Evolutionary conservation across 2,888 invertebrate species (phyloP).

Genomic region (Congeria kusceri): DNA sequence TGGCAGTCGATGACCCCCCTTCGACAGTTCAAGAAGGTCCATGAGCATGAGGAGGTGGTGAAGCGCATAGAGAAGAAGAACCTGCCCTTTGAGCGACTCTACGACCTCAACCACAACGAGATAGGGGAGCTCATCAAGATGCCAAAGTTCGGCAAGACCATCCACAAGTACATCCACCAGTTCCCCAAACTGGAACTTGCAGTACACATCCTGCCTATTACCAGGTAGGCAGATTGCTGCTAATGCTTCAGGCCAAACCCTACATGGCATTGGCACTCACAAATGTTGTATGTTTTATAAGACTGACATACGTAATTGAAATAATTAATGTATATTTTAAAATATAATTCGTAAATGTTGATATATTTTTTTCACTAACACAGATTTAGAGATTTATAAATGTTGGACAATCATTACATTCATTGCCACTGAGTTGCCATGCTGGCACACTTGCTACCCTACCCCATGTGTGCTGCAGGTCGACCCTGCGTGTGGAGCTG

Average conservation of each 20-base stretch:
- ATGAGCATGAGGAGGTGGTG: constrained; percentile 97
- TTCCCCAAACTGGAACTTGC: constrained; percentile 96
- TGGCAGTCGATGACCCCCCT: constrained; percentile 99
- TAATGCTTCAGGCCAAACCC: no score
- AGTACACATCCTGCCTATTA: constrained; percentile 99
- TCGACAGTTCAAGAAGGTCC: constrained; percentile 98
- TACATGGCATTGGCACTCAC: no score
- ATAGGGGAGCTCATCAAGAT: constrained; percentile 97
- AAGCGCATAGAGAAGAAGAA: constrained; percentile 98
- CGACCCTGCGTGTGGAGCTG: constrained; percentile 96
- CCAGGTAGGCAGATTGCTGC: constrained; percentile 84
- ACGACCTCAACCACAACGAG: constrained; percentile 98
- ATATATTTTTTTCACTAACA: no score
- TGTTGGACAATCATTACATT: no score
- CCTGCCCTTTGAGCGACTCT: constrained; percentile 90
- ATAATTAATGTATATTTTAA: no score
- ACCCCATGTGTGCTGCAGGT: constrained; percentile 80
- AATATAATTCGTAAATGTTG: no score
- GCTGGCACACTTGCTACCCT: no score
- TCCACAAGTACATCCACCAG: constrained; percentile 98
- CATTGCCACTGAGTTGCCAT: no score
- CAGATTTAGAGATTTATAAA: no score
- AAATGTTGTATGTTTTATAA: no score
- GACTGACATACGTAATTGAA: no score
- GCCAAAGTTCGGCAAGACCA: constrained; percentile 96